These are phyloP conservation scores for Pristionchus mayeri DNA, from an alignment of 2,888 invertebrate genomes.

Conservation along the genomic window DNA sequence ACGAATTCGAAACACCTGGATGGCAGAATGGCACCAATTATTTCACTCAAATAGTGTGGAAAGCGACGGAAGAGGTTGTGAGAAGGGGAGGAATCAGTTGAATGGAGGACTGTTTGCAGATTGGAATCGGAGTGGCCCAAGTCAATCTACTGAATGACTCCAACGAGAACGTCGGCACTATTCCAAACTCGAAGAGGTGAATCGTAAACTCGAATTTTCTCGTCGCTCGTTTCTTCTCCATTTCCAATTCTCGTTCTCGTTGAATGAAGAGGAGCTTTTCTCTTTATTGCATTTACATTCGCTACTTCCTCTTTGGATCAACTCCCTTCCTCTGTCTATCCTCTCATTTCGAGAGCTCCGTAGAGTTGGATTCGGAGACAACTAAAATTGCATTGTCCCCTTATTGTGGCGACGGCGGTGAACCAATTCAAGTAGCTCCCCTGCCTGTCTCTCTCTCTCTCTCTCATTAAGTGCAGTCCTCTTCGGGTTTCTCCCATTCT, in stretches of 20 bases:
- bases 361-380: conserved; percentile 12
- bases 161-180: conserved; percentile 49
- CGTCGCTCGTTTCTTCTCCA: not conserved
- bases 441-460: too few species aligned
- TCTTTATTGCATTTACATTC: conserved; percentile 44
- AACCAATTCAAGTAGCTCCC: conserved; percentile 30
- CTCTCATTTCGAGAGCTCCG: conserved; percentile 26
- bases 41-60: conserved; percentile 79
- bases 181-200: conserved; percentile 35
- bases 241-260: conserved; percentile 15
- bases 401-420: not conserved
- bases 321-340: conserved; percentile 22
- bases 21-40: conserved; percentile 77
- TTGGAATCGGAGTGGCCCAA: conserved; percentile 45
- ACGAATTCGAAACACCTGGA: conserved; percentile 75
- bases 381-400: conserved; percentile 12
- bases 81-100: not conserved
- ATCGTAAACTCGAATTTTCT: not conserved
- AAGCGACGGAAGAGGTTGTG: conserved; percentile 77
- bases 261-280: conserved; percentile 34
- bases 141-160: conserved; percentile 49
- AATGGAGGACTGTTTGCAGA: not conserved
- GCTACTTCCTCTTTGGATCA: conserved; percentile 44
- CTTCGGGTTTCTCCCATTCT: not conserved
- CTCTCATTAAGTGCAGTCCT: conserved; percentile 37